A percentile compares a stretch with the other conserved stretches of the same genome.
Conservation (phyloP, 1,140 invertebrate genomes). For the Subanguina moxae region DNA sequence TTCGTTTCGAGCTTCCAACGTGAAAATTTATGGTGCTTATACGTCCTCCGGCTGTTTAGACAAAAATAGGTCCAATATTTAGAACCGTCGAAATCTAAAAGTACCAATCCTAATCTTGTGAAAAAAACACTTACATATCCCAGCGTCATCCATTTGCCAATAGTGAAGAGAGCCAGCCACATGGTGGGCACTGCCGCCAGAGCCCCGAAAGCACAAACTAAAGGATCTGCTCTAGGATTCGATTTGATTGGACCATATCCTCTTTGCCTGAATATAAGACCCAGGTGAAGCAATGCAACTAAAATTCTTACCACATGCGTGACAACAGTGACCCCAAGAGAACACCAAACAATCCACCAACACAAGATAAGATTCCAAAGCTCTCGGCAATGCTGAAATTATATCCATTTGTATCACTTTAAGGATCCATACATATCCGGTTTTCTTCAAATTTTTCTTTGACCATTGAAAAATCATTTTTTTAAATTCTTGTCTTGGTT, state of each 20-base stretch:
- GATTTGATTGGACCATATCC: not conserved
- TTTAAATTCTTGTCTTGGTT: no score
- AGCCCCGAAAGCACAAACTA: conserved; percentile 73
- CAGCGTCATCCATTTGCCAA: conserved; percentile 16
- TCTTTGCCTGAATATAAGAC: not conserved
- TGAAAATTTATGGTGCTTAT: no score
- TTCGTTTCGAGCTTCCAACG: no score
- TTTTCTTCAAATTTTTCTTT: no score
- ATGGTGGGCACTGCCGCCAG: conserved; percentile 79
- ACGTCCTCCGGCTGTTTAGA: no score
- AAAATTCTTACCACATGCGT: not conserved
- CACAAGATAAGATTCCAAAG: conserved; percentile 16
- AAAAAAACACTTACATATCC: conserved; percentile 17
- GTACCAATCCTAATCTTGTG: no score
- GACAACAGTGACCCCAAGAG: conserved; percentile 6
- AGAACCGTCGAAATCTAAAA: conserved; percentile 8
- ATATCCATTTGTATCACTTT: not conserved
- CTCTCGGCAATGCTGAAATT: conserved; percentile 9
- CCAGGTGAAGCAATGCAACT: not conserved
- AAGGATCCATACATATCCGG: no score
- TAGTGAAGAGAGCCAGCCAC: conserved; percentile 38
- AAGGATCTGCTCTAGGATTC: conserved; percentile 82
- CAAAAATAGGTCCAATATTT: conserved; percentile 7
- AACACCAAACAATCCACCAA: conserved; percentile 13
- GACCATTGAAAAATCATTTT: no score